Conservation (phyloP, 2,113 vertebrate genomes). For the Taurulus bubalis region DNA sequence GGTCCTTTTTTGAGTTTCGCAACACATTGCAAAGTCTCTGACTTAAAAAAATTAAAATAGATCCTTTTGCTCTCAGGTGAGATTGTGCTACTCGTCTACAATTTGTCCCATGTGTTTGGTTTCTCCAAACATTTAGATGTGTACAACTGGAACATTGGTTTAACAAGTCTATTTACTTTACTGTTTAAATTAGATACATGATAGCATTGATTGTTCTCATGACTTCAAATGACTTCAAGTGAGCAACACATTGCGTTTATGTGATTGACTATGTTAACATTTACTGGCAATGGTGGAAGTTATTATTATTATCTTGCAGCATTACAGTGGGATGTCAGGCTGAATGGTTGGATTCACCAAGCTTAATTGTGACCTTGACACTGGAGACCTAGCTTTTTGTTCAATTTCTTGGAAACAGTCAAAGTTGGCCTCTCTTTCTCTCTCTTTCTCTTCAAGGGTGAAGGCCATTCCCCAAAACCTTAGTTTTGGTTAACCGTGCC, state of each 20-base stretch:
- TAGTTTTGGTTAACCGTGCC: background rate
- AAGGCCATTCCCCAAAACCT: background rate
- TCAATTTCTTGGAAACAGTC: background rate
- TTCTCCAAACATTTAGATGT: background rate
- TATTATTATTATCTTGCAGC: no score
- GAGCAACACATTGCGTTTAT: background rate
- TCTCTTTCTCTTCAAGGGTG: background rate
- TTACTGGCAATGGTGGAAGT: background rate
- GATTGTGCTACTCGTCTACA: background rate
- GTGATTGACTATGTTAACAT: background rate
- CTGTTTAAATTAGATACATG: background rate
- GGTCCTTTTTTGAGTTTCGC: slow-evolving; percentile 32
- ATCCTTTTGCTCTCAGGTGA: background rate
- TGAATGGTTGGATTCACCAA: background rate
- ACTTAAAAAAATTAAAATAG: slow-evolving; percentile 14
- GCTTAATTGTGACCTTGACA: background rate
- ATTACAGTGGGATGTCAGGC: background rate
- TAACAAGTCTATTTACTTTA: background rate
- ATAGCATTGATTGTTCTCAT: background rate
- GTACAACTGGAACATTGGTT: background rate
- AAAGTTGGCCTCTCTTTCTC: background rate
- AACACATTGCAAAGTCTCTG: slow-evolving; percentile 36
- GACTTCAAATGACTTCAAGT: background rate
- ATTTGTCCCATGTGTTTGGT: background rate
- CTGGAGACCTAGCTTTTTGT: background rate